Conservation (phyloP, 2,113 vertebrate species). For the Hippocampus guttulatus region DNA sequence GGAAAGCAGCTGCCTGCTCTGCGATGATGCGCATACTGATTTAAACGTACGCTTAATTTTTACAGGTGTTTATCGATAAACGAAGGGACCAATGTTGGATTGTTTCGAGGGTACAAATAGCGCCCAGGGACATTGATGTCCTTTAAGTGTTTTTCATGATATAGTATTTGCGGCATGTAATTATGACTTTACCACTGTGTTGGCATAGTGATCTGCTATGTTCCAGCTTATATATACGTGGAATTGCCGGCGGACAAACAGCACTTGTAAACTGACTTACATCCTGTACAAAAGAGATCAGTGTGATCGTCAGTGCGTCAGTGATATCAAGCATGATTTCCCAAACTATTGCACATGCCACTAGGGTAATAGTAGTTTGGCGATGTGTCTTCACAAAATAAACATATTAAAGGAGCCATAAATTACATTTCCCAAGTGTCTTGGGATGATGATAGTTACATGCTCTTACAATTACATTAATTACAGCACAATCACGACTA, state of each 20-base stretch:
- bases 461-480: not conserved
- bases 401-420: not conserved
- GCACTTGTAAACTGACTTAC: no score
- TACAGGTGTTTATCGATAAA: not conserved
- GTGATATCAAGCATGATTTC: not conserved
- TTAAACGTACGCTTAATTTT: not conserved
- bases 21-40: constrained; percentile 8
- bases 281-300: not conserved
- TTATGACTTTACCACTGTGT: no score
- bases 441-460: not conserved
- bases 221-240: no score
- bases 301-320: not conserved
- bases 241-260: no score
- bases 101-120: no score
- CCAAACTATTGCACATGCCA: not conserved
- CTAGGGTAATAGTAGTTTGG: not conserved
- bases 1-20: constrained; percentile 22
- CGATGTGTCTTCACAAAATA: not conserved
- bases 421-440: not conserved
- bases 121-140: no score
- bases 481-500: not conserved
- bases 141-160: no score
- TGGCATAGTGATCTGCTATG: no score
- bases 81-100: not conserved
- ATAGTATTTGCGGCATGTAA: no score